Percentiles rank a stretch among this genome's conserved stretches.
Conservation (phyloP, 2,888 invertebrate species). For the Pandemis cinnamomeana region DNA sequence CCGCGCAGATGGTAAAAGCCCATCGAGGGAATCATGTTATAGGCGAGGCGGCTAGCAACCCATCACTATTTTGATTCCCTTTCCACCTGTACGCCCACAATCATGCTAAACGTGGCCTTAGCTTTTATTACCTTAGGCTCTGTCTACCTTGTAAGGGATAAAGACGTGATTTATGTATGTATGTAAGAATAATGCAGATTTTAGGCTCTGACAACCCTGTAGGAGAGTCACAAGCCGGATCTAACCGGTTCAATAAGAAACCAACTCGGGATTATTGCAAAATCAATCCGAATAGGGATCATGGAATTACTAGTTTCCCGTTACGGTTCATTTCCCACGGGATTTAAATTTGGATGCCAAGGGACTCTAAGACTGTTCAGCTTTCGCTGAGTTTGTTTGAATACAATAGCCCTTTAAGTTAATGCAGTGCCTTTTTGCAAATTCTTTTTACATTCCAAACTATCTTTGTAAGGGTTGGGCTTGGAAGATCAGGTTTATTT, state of each 20-base stretch:
- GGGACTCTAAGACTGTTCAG: slow-evolving; percentile 20
- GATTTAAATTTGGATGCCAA: slow-evolving; percentile 31
- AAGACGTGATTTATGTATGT: too few relatives aligned
- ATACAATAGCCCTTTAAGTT: slow-evolving; percentile 7
- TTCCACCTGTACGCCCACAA: too few relatives aligned
- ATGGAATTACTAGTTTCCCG: slow-evolving; percentile 31
- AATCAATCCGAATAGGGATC: slow-evolving; percentile 38
- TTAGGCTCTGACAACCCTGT: too few relatives aligned
- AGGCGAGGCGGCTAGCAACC: too few relatives aligned
- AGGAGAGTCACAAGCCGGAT: neutral
- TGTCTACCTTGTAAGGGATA: too few relatives aligned
- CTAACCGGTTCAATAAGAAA: slow-evolving; percentile 17
- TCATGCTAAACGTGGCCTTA: too few relatives aligned
- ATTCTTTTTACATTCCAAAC: neutral
- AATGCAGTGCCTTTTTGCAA: neutral
- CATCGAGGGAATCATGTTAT: too few relatives aligned
- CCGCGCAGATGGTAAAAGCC: too few relatives aligned
- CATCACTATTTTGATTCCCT: too few relatives aligned
- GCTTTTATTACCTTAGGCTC: too few relatives aligned
- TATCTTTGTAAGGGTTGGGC: neutral
- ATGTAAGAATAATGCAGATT: too few relatives aligned
- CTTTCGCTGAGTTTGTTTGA: slow-evolving; percentile 31
- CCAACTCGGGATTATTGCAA: slow-evolving; percentile 29
- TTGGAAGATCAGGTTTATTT: neutral
- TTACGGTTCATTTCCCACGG: slow-evolving; percentile 36